These are phyloP conservation scores for Stramonita haemastoma DNA, from an alignment of 2,888 invertebrate genomes.

Conservation along the genomic window DNA sequence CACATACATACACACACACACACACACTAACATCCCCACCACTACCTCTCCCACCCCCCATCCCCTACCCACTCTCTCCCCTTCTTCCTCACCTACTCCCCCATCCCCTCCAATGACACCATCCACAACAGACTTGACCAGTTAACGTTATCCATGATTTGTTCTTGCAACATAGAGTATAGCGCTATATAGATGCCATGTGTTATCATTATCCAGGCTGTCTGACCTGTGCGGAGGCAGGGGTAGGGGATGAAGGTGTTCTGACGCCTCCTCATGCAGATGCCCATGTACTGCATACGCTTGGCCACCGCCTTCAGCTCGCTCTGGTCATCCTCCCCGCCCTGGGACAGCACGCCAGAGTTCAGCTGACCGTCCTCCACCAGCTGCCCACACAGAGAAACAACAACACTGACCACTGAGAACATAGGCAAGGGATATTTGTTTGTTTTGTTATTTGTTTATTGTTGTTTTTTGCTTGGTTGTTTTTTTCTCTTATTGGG, in stretches of 20 bases:
- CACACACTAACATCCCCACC: background rate
- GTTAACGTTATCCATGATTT: background rate
- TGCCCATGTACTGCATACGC: slow-evolving; percentile 51
- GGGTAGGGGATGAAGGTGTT: slow-evolving; percentile 51
- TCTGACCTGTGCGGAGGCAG: slow-evolving; percentile 47
- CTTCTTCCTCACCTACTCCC: background rate
- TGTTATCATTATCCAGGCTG: background rate
- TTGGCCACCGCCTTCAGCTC: slow-evolving; percentile 41
- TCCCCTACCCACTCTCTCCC: background rate
- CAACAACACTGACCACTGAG: background rate
- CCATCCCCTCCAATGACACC: background rate
- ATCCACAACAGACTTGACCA: background rate
- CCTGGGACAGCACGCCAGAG: slow-evolving; percentile 35
- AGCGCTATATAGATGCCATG: too few species aligned
- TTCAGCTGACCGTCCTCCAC: slow-evolving; percentile 48
- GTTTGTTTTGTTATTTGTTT: background rate
- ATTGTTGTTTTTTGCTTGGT: background rate
- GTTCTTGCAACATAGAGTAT: too few species aligned
- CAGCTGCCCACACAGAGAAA: slow-evolving; percentile 37
- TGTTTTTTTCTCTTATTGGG: background rate
- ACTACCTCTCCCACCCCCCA: background rate
- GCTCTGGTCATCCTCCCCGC: slow-evolving; percentile 17
- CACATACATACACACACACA: too few species aligned
- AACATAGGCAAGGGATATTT: background rate
- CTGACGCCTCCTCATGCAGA: slow-evolving; percentile 49